Base-by-base conservation (phyloP, 2,888 invertebrate species). In the Dicroscelio sp. region DNA sequence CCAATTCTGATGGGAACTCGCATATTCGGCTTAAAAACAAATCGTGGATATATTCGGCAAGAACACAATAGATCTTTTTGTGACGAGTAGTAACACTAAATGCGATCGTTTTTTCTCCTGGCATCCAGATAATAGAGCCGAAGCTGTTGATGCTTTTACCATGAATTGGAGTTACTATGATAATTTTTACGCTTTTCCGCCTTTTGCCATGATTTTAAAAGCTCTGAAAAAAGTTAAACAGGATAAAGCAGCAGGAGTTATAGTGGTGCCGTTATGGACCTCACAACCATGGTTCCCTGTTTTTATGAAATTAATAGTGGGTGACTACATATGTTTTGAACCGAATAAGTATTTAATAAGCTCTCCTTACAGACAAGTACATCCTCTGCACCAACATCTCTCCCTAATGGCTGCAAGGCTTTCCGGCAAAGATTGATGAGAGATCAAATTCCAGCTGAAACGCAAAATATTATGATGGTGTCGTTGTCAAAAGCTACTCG, bases 241-340 rank as follows among this genome's bases (percentile, higher is more conserved):
- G 1, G 95, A 96, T 20, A 52, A 20, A 6, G 52, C 52, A 2
- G 23, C 43, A 88, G 90, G 95, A 0, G 94, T 96, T 23, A 67
- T 96, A 10, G 93, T 96, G 2, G 94, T 95, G 12, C 96, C 94
- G 23, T 35, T 86, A 33, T 96, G 94, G 96, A 92, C 91, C 33
- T 84, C 93, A 0, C 95, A 96, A 86, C 93, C 95, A 0, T 71
- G 43, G 48, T 94, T 3, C 14, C 71, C 82, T 1, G 1, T 92
- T 0, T 25, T 93, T 0, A 23, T 58, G 20, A 25, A 25, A 76
- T 20, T 60, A 17, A 14, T 20, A 6, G 10, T 30, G 30, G 6
- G 10, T 25, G 12, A 38, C 0, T 55, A 2, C 17, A 52, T 52
- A 1, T 2, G 2, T 52, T 52, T 52, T n/a, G n/a, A 20, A 14